Evolutionary conservation across 2,888 invertebrate genomes (phyloP).

Genomic region (Anorthoa munda): DNA sequence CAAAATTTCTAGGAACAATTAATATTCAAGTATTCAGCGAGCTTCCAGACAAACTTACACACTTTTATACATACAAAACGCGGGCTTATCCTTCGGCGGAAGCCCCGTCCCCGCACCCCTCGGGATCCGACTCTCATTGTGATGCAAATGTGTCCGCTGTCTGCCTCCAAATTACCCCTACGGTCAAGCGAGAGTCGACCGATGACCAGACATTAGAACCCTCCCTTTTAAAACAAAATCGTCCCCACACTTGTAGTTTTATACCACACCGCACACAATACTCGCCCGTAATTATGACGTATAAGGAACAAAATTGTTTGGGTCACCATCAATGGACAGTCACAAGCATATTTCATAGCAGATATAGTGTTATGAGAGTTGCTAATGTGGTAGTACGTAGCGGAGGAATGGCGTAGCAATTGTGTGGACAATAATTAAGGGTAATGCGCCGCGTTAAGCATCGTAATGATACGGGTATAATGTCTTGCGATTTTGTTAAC

Average conservation of each 20-base stretch:
- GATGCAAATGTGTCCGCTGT: conserved; percentile 90
- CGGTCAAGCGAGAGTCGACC: conserved; percentile 87
- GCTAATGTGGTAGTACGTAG: conserved; percentile 85
- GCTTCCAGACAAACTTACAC: conserved; percentile 77
- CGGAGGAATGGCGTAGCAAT: conserved; percentile 83
- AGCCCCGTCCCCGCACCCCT: conserved; percentile 78
- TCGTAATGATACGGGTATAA: conserved; percentile 81
- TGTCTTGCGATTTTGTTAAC: conserved; percentile 84
- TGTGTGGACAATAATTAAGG: conserved; percentile 88
- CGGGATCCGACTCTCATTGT: conserved; percentile 87
- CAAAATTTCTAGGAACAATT: conserved; percentile 75
- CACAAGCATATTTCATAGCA: conserved; percentile 86
- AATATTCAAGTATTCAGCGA: conserved; percentile 83
- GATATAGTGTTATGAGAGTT: conserved; percentile 87
- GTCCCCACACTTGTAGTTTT: conserved; percentile 74
- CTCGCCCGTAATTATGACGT: conserved; percentile 72
- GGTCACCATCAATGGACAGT: conserved; percentile 69
- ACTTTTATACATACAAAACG: conserved; percentile 84
- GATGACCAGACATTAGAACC: conserved; percentile 89
- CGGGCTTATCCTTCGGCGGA: conserved; percentile 86
- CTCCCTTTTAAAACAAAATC: conserved; percentile 87
- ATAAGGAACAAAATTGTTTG: conserved; percentile 74
- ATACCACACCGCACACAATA: conserved; percentile 70
- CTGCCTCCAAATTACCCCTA: conserved; percentile 90
- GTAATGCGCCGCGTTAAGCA: conserved; percentile 78